Conservation (phyloP, 1,140 invertebrate species). For the Aphelinus atriplicis region DNA sequence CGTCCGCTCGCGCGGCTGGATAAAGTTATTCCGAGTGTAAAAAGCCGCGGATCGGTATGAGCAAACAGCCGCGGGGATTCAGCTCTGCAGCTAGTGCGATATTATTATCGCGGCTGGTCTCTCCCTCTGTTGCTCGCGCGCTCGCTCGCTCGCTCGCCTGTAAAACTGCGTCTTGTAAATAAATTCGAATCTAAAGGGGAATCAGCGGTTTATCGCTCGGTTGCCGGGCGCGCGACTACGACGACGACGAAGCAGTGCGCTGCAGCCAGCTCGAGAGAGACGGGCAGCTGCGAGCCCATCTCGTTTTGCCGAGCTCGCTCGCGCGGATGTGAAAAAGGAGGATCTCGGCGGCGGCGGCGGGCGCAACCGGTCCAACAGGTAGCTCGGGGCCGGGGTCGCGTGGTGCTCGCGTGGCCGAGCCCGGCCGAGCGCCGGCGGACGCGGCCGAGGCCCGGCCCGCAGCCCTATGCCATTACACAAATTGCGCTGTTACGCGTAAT, state of each 20-base stretch:
- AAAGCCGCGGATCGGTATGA: no score
- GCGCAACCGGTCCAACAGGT: constrained; percentile 45
- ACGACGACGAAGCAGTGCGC: no score
- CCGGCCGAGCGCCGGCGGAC: constrained; percentile 48
- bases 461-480: constrained; percentile 52
- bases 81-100: no score
- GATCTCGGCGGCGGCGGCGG: neutral
- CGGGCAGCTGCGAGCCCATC: no score
- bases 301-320: neutral
- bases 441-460: constrained; percentile 42
- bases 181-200: constrained; percentile 8
- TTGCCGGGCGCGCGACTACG: neutral
- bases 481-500: constrained; percentile 58
- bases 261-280: no score
- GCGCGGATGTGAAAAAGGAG: neutral
- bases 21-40: no score
- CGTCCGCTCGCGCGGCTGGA: no score
- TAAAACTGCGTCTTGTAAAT: neutral
- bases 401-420: constrained; percentile 62
- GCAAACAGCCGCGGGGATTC: no score
- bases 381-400: constrained; percentile 52
- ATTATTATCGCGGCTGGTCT: no score
- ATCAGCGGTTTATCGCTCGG: neutral
- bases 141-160: neutral
- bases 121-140: no score